A percentile compares a stretch with the other conserved stretches of the same genome.
Evolutionary conservation across 2,113 vertebrate species (phyloP).

Genomic region (Percopsis transmontana): DNA sequence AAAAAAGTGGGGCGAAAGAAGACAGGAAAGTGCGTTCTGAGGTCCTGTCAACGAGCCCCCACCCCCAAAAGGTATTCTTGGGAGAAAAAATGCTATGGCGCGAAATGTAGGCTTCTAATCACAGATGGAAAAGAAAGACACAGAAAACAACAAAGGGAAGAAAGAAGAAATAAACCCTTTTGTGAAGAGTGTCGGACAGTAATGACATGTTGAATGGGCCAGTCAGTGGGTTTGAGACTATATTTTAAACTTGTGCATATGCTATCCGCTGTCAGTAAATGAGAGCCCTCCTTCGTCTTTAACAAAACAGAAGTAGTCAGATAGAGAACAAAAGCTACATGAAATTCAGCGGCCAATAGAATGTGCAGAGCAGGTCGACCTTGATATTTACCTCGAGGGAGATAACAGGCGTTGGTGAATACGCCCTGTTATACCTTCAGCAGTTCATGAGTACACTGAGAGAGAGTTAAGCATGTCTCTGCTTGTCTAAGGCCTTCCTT

Average conservation of each 20-base stretch:
- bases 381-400: not conserved
- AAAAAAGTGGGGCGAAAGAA: too few species aligned
- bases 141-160: conserved; percentile 3
- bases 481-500: conserved; percentile 23
- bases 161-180: conserved; percentile 3
- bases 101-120: conserved; percentile 20
- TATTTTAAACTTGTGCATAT: not conserved
- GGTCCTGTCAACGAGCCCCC: too few species aligned
- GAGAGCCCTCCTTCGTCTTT: not conserved
- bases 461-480: not conserved
- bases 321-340: not conserved
- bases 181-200: conserved; percentile 15
- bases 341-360: not conserved
- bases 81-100: not conserved
- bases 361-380: not conserved
- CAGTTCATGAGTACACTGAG: not conserved
- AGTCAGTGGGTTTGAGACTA: not conserved
- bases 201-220: not conserved
- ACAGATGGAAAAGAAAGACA: conserved; percentile 22
- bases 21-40: too few species aligned
- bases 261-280: not conserved
- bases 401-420: not conserved
- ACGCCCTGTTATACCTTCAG: conserved; percentile 10
- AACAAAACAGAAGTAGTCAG: not conserved
- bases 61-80: too few species aligned